A percentile compares a stretch with the other conserved stretches of the same genome.
These are phyloP conservation scores for Macrosteles quadrilineatus DNA, from an alignment of 1,140 invertebrate genomes.

Conservation along the genomic window DNA sequence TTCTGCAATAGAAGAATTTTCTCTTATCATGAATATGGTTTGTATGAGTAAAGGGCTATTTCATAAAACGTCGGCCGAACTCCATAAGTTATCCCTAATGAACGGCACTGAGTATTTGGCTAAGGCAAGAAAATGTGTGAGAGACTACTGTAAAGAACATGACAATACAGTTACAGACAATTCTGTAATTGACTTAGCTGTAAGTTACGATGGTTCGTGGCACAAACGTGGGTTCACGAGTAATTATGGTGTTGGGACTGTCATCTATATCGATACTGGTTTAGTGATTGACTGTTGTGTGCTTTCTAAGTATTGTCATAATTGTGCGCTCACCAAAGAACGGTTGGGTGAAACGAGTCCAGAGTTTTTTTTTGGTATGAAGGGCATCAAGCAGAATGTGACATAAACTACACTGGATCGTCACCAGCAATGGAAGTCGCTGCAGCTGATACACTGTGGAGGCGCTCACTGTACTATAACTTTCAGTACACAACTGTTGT, in stretches of 20 bases:
- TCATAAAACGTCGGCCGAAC: background rate
- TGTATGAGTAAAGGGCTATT: background rate
- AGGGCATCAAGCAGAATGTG: background rate
- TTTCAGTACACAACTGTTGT: background rate
- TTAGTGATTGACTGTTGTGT: background rate
- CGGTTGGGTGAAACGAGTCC: background rate
- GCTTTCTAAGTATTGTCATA: background rate
- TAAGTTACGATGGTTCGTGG: background rate
- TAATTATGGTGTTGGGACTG: background rate
- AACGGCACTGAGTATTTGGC: background rate
- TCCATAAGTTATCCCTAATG: background rate
- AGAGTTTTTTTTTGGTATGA: background rate
- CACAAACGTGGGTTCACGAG: background rate
- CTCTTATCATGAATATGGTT: background rate
- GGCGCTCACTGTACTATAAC: background rate
- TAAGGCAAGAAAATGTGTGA: background rate
- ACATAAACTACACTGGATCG: background rate
- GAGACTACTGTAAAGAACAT: background rate
- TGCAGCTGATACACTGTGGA: background rate
- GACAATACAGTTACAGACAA: background rate
- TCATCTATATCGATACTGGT: background rate
- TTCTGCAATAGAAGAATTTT: background rate
- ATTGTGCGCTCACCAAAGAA: background rate
- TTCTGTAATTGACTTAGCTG: background rate
- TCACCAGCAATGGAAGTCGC: background rate